phyloP scores from a whole-genome alignment of 2,888 invertebrate species.

The Geotrupes spiniger region DNA sequence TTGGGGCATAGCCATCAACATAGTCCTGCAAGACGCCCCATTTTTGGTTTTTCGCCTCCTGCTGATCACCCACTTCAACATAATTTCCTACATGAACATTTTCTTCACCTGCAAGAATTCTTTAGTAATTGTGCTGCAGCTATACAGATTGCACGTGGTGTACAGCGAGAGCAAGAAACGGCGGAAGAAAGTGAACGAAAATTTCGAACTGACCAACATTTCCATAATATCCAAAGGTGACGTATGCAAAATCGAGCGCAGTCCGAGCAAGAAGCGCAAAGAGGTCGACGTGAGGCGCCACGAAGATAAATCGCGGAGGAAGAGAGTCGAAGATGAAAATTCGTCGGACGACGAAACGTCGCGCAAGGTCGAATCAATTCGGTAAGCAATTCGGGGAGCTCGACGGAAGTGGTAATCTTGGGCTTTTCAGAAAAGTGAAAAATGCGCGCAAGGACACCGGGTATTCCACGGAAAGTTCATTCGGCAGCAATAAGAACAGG shows the following conservation, averaged over 20 bases:
- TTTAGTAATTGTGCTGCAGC: constrained; percentile 81
- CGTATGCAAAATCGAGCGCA: constrained; percentile 34
- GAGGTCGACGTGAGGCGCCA: constrained; percentile 32
- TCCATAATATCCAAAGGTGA: constrained; percentile 55
- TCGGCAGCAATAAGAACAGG: constrained; percentile 16
- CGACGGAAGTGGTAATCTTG: neutral
- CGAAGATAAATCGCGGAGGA: constrained; percentile 46
- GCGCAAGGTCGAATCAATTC: neutral
- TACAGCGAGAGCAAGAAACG: constrained; percentile 63
- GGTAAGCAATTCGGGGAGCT: neutral
- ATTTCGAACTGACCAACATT: constrained; percentile 51
- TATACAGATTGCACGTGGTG: constrained; percentile 80
- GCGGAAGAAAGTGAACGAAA: constrained; percentile 42
- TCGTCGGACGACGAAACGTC: constrained; percentile 21
- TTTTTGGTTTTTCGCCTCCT: constrained; percentile 83
- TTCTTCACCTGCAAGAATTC: constrained; percentile 94
- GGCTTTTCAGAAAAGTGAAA: constrained; percentile 45
- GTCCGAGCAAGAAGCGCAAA: constrained; percentile 37
- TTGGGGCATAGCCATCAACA: constrained; percentile 85
- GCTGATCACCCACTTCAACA: constrained; percentile 82
- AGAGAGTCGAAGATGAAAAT: constrained; percentile 38
- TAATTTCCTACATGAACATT: constrained; percentile 92
- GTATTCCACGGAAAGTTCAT: constrained; percentile 67
- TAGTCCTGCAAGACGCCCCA: constrained; percentile 82
- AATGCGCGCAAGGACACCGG: constrained; percentile 61